These are phyloP conservation scores for Danio choprae DNA, from an alignment of 2,797 vertebrate species.

Conservation along the genomic window DNA sequence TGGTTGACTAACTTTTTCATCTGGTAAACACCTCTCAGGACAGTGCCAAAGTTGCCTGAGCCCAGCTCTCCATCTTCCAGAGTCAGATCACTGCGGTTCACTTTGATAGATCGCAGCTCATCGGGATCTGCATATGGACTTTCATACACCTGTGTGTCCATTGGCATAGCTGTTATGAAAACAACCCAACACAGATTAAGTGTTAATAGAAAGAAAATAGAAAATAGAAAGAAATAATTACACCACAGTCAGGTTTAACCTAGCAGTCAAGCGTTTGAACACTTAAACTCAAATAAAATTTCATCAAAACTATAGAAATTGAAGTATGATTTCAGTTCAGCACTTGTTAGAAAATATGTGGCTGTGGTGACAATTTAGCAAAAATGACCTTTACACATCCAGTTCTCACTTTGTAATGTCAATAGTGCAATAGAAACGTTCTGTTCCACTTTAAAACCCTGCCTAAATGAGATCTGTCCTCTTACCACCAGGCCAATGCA, in stretches of 20 bases:
- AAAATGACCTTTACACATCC: no score
- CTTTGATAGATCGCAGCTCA: conserved; percentile 88
- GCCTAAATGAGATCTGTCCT: no score
- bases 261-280: background rate
- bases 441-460: no score
- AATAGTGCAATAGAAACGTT: no score
- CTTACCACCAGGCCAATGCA: no score
- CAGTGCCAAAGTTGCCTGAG: conserved; percentile 96
- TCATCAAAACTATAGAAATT: background rate
- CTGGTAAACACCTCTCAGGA: conserved; percentile 90
- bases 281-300: background rate
- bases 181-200: background rate
- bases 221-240: no score
- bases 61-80: conserved; percentile 92
- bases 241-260: background rate
- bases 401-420: no score
- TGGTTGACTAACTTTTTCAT: conserved; percentile 88
- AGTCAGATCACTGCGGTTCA: conserved; percentile 83
- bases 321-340: background rate
- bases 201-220: no score
- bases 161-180: conserved; percentile 82
- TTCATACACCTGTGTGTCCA: conserved; percentile 94
- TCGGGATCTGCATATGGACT: conserved; percentile 97
- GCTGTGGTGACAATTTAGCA: no score
- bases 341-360: no score